Evolutionary conservation across 2,888 invertebrate genomes (phyloP).

Genomic region (Xanthia togata): DNA sequence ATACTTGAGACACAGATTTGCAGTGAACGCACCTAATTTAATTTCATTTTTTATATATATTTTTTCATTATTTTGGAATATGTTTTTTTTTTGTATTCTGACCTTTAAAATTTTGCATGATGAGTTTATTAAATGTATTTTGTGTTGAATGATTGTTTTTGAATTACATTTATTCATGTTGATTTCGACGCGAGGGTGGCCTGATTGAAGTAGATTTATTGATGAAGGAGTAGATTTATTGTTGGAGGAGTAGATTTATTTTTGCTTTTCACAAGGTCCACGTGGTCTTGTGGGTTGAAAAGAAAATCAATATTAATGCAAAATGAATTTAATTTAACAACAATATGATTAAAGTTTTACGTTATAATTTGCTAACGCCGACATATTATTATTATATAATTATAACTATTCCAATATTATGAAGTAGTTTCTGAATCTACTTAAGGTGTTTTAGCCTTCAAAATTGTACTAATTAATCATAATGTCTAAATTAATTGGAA

Average conservation of each 20-base stretch:
- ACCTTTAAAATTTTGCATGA: slow-evolving; percentile 39
- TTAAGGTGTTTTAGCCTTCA: slow-evolving; percentile 62
- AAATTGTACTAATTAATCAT: slow-evolving; percentile 49
- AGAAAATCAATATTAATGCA: neutral
- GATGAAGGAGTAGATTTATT: neutral
- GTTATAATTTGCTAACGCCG: too few relatives aligned
- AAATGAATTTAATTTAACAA: neutral
- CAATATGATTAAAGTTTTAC: too few relatives aligned
- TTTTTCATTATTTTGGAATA: slow-evolving; percentile 31
- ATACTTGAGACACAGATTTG: slow-evolving; percentile 32
- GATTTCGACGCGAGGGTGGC: neutral
- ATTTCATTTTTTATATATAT: slow-evolving; percentile 20
- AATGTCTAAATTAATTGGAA: slow-evolving; percentile 44
- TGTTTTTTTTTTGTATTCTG: slow-evolving; percentile 45
- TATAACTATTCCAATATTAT: slow-evolving; percentile 42
- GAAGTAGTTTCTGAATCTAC: slow-evolving; percentile 50
- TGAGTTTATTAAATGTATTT: slow-evolving; percentile 53
- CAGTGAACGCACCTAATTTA: slow-evolving; percentile 36
- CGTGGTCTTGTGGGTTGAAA: neutral
- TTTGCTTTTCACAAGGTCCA: neutral
- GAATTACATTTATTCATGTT: slow-evolving; percentile 36
- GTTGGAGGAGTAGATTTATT: too few relatives aligned
- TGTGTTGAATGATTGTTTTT: slow-evolving; percentile 48
- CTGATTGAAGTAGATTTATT: neutral
- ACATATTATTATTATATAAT: neutral